Base-by-base conservation (phyloP, 2,797 vertebrate genomes). In the Decapterus maruadsi region DNA sequence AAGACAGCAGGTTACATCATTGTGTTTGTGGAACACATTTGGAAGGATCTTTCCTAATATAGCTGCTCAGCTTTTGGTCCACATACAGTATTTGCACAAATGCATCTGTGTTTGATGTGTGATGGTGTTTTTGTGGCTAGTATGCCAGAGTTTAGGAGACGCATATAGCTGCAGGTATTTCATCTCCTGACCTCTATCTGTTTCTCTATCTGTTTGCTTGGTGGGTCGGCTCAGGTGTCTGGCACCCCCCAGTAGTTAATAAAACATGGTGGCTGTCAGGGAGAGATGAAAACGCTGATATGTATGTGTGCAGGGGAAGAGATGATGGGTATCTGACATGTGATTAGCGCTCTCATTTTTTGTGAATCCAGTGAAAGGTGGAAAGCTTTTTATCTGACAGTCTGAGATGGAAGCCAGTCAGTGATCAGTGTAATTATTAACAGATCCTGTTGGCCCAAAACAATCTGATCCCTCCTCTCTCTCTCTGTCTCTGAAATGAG, bases 341-440 rank as follows among this genome's bases (percentile, higher is more conserved):
- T 68, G 85, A 84, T 87, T 85, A 80, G 63, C 38, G 42, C 51
- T 75, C 29, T 8, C 3, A 51, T 75, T 76, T 69, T 74, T 22
- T 71, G 36, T 77, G 58, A 80, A 81, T 83, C 68, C 46, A 72
- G n/a, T 83, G 80, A 8, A 5, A 75, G 53, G 50, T 65, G 59
- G 56, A 76, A 83, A 77, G 46, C 71, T 67, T 83, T 89, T 81
- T 81, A 85, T 87, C 72, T 84, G 80, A 75, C 65, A 60, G 62
- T 72, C 48, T 85, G 67, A 60, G 58, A 82, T 51, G n/a, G 20
- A 51, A 51, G n/a, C 50, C 4, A n/a, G 9, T 50, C 50, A 22
- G 20, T 83, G 77, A 89, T 84, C 73, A 80, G 73, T 81, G 75
- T 82, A 89, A 88, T 89, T 87, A 88, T 84, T 77, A 82, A 77